A percentile compares a stretch with the other conserved stretches of the same genome.
phyloP scores from a whole-genome alignment of 2,797 vertebrate genomes.

The Catamblyrhynchus diadema region DNA sequence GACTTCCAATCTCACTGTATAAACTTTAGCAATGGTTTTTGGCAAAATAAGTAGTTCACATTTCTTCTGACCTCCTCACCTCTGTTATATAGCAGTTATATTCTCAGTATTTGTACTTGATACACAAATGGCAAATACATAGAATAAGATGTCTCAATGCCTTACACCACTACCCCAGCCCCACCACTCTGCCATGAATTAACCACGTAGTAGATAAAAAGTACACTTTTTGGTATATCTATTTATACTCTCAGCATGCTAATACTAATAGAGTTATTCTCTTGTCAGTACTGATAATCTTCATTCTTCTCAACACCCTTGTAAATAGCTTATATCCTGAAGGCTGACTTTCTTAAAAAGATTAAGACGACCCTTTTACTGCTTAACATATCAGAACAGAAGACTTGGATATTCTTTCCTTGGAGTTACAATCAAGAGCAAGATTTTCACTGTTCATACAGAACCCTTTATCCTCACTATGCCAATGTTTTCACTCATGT shows the following conservation, averaged over 20 bases:
- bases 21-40: neutral
- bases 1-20: neutral
- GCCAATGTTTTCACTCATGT: neutral
- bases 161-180: neutral
- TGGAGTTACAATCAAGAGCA: neutral
- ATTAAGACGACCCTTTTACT: neutral
- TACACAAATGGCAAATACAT: neutral
- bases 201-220: neutral
- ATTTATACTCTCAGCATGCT: accelerated
- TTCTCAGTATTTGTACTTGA: neutral
- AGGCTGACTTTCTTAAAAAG: neutral
- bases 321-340: neutral
- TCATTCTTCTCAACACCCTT: neutral
- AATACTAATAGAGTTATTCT: neutral
- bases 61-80: neutral
- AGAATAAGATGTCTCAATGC: neutral
- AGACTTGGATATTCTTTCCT: neutral
- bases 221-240: neutral
- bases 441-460: neutral
- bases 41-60: neutral
- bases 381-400: neutral
- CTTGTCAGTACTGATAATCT: neutral
- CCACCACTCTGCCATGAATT: neutral
- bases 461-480: neutral
- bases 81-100: neutral